Conservation (phyloP, 2,797 vertebrate genomes). For the Semaprochilodus insignis region DNA sequence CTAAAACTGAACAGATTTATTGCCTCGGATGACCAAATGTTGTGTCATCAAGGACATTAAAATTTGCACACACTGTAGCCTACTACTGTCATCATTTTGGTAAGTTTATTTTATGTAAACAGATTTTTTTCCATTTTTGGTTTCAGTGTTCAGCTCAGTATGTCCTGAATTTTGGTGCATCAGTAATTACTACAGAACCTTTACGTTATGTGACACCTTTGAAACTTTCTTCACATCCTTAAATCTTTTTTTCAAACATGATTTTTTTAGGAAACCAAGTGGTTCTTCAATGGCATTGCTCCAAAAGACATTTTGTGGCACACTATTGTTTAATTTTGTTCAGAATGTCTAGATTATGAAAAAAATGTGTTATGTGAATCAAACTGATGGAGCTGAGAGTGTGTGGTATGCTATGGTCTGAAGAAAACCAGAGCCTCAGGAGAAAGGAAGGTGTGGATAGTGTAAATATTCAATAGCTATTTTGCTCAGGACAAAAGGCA, state of each 20-base stretch:
- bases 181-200: no score
- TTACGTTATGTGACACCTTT: not conserved
- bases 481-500: slow-evolving; percentile 58
- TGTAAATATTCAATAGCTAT: slow-evolving; percentile 63
- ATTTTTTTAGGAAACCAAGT: no score
- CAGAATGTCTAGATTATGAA: not conserved
- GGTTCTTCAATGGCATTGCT: not conserved
- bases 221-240: not conserved
- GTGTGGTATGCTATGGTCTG: slow-evolving; percentile 15
- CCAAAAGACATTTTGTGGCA: not conserved
- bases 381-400: slow-evolving; percentile 42
- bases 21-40: no score
- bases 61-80: no score
- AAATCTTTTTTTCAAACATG: not conserved
- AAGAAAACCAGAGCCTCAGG: slow-evolving; percentile 38
- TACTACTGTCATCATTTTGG: no score
- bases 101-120: no score
- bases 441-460: slow-evolving; percentile 45
- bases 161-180: no score
- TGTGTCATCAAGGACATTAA: no score
- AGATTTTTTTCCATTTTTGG: no score
- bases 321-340: not conserved
- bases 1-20: no score
- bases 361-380: not conserved
- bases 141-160: no score